These are phyloP conservation scores for Fragariocoptes setiger DNA, from an alignment of 1,140 invertebrate species.

Conservation along the genomic window DNA sequence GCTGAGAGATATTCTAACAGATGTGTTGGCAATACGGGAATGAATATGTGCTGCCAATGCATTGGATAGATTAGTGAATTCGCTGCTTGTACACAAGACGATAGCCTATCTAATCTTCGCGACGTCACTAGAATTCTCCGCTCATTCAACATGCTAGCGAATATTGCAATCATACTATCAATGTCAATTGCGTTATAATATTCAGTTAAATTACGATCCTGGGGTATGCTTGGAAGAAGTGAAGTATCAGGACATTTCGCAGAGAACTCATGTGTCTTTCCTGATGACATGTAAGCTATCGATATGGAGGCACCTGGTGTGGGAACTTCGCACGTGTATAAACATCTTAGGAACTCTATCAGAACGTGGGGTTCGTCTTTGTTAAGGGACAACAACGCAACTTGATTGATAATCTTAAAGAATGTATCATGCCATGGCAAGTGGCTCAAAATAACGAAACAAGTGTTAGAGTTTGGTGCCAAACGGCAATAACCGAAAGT, in stretches of 20 bases:
- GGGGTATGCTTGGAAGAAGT: constrained; percentile 59
- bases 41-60: constrained; percentile 92
- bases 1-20: constrained; percentile 60
- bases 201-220: constrained; percentile 74
- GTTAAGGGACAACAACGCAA: constrained; percentile 16
- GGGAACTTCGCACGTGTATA: constrained; percentile 29
- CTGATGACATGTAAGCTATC: constrained; percentile 15
- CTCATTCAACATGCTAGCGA: constrained; percentile 73
- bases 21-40: constrained; percentile 55
- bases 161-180: constrained; percentile 67
- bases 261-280: constrained; percentile 29
- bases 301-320: constrained; percentile 20
- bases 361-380: constrained; percentile 17
- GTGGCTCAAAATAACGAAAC: constrained; percentile 18
- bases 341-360: constrained; percentile 28
- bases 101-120: constrained; percentile 44
- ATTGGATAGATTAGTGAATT: constrained; percentile 78
- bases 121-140: constrained; percentile 64
- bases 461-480: constrained; percentile 31
- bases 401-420: constrained; percentile 30
- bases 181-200: constrained; percentile 75
- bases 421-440: constrained; percentile 84
- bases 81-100: constrained; percentile 68
- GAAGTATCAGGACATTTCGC: constrained; percentile 41
- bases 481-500: constrained; percentile 80